Evolutionary conservation across 2,888 invertebrate genomes (phyloP), one percentile per base, ranked within the genome.

Genomic region (Clitarchus hookeri): DNA sequence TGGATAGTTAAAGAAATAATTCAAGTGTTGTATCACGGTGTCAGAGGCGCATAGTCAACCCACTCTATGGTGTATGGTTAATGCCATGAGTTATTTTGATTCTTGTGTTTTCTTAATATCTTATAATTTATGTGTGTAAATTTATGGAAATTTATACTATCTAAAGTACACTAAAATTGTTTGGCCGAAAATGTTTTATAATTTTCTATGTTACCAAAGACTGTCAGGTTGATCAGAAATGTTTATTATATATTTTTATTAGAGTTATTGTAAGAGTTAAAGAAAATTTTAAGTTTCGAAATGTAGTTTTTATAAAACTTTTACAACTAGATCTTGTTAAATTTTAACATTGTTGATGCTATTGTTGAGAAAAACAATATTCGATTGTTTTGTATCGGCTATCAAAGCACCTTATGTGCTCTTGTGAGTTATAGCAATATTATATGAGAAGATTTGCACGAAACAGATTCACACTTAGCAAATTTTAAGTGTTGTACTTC

Each of bases 131-230:
- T 53, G n/a, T 65, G n/a, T 65, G n/a, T 65, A 65, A 65, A 65
- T 65, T 23, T 65, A 23, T 65, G n/a, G n/a, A 65, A 19, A 65
- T 65, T 11, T 65, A 65, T 65, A n/a, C 65, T 23, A 19, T 65
- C n/a, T 65, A n/a, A 65, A 80, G 65, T 80, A 53, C 44, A 85
- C 80, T 77, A 48, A 83, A 80, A 82, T 78, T 79, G 84, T 83
- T 85, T 86, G 84, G 84, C 85, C 87, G 87, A 87, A 85, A 87
- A 65, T 82, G 82, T 27, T 82, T 82, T 82, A 16, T 82, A 36
- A 27, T 82, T 27, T 19, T 82, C 25, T 27, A 27, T 87, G 87
- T 88, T 87, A 88, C 88, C 88, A 88, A 88, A 88, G 88, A 88
- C 87, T 87, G 84, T 86, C 84, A 82, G 83, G 26, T 82, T 82